Evolutionary conservation across 2,113 vertebrate genomes (phyloP), one percentile per base, ranked within the genome.

Genomic region (Bambusicola thoracicus): DNA sequence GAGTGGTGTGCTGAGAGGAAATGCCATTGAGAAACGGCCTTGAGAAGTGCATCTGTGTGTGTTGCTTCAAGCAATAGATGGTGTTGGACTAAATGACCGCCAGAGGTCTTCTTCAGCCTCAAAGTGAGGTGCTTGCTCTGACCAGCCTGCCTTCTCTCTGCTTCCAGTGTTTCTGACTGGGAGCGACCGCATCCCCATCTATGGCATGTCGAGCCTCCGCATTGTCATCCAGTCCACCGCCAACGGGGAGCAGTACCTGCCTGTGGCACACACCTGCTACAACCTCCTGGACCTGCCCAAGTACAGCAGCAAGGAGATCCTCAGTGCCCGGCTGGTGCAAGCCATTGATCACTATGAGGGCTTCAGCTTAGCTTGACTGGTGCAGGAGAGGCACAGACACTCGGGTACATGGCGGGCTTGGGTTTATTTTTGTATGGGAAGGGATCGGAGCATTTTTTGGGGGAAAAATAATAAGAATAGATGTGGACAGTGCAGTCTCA

Each of bases 171-270:
- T 99, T 81, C 97, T 99, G 93, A 99, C 99, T 0, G 99, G 99
- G 97, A 99, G 99, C 0, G 99, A 99, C 94, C 99, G 99, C 69
- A 99, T 99, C n/a, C 99, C 99, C 90, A 99, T 99, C 97, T 99
- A 99, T 0, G 99, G 99, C 93, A 99, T 99, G 99, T 98, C 98
- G 74, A 99, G 99, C 96, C 94, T 99, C 58, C 98, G 98, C 43
- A 99, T 99, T 4, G 75, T 98, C 97, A 99, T 99, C 97, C 99
- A 99, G 98, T 98, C 99, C 56, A 99, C 99, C 1, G 94, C 98
- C 46, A 98, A 98, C 0, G 98, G 98, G 73, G 98, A 99, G 96
- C 97, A 99, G 92, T 98, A 99, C 97, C 96, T 99, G 97, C 99
- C 99, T 0, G 99, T 99, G 92, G 99, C 99, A 3, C 99, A 99